Evolutionary conservation across 2,888 invertebrate genomes (phyloP).

Genomic region (Chouioia cunea): DNA sequence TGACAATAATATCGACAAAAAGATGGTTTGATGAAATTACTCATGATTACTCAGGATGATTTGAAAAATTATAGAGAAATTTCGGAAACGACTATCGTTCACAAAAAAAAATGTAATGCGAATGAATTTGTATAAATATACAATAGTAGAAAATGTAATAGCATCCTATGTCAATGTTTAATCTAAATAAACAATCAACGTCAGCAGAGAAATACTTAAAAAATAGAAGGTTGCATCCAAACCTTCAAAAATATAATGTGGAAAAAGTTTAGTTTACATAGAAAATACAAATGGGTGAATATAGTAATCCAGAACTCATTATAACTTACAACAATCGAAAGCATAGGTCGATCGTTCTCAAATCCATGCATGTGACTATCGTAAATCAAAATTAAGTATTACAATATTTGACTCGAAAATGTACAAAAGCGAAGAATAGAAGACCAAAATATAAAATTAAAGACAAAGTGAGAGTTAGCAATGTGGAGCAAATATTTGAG

Average conservation of each 20-base stretch:
- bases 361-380: slow-evolving; percentile 35
- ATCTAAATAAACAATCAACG: background rate
- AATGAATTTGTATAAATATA: background rate
- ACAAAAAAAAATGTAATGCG: background rate
- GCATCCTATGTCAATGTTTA: background rate
- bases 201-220: slow-evolving; percentile 49
- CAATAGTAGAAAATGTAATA: background rate
- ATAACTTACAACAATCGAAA: slow-evolving; percentile 48
- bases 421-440: background rate
- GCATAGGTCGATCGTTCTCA: slow-evolving; percentile 23
- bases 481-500: slow-evolving; percentile 55
- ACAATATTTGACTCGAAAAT: slow-evolving; percentile 53
- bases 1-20: no score
- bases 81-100: background rate
- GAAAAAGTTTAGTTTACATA: slow-evolving; percentile 48
- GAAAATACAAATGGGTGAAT: slow-evolving; percentile 50
- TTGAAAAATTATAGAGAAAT: no score
- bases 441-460: slow-evolving; percentile 40
- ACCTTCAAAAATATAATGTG: slow-evolving; percentile 54
- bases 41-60: no score
- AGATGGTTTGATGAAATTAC: no score
- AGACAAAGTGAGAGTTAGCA: slow-evolving; percentile 51
- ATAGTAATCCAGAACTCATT: slow-evolving; percentile 41
- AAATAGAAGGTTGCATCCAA: slow-evolving; percentile 57
- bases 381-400: slow-evolving; percentile 49